Evolutionary conservation across 2,113 vertebrate species (phyloP), one percentile per base, ranked within the genome.

Genomic region (Lethenteron camtschaticum): DNA sequence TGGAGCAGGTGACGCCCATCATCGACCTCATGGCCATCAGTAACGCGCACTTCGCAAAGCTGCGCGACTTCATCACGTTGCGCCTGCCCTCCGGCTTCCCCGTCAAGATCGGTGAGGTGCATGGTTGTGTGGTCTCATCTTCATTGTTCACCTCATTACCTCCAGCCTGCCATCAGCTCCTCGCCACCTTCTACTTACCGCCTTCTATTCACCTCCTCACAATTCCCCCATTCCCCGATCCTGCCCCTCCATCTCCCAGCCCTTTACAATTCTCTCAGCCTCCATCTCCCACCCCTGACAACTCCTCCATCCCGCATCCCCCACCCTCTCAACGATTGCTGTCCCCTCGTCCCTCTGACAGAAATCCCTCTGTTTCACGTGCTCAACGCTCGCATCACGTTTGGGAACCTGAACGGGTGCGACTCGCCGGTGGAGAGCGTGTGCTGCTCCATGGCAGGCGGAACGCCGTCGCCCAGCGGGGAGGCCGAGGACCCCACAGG

Each of bases 11-110:
- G 72, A 87, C 85, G 69, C 92, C 92, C 72, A 96, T 96, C 81
- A 91, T 96, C 5, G 92, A 96, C 78, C 88, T 96, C 77, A 96
- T 96, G 92, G 92, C 92, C 16, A 88, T 95, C 79, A 95, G 90
- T 76, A 96, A 96, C 8, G 82, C 90, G 2, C 85, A 94, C 68
- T 96, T 96, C 55, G 90, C 92, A 74, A 96, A 96, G 75, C 85
- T 96, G 75, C 82, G 88, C 56, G 90, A 96, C 78, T 96, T 96
- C 80, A 96, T 96, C 80, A 90, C 82, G 4, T 81, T 96, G 73
- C 89, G 89, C 73, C 80, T 96, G 74, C 92, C 90, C 0, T 89
- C 90, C 1, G 90, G 92, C 71, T 96, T 96, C 77, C 92, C 90
- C 0, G 81, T 96, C 75, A 96, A 95, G 78, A 96, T 96, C 9